Percentiles rank a stretch among this genome's conserved stretches.
phyloP scores from a whole-genome alignment of 2,888 invertebrate species.

The Eupithecia dodoneata region DNA sequence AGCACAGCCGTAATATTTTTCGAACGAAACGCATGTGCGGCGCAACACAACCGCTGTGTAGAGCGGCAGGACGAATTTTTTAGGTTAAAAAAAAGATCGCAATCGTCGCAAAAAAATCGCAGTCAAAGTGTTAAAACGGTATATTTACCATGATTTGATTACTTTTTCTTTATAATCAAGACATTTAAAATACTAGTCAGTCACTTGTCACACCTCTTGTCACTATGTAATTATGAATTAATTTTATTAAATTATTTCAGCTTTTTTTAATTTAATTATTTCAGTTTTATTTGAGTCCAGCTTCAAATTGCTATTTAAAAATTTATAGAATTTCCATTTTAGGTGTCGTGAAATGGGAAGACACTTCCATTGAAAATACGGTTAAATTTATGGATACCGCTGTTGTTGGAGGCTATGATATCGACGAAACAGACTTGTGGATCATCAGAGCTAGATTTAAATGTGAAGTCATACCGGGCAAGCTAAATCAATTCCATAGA shows the following conservation, averaged over 20 bases:
- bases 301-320: background rate
- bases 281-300: background rate
- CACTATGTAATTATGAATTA: no score
- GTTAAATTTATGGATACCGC: slow-evolving; percentile 7
- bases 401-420: slow-evolving; percentile 28
- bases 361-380: background rate
- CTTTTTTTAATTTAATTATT: background rate
- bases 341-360: slow-evolving; percentile 25
- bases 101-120: no score
- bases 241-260: no score
- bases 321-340: background rate
- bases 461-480: slow-evolving; percentile 25
- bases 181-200: background rate
- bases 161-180: background rate
- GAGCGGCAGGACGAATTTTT: no score
- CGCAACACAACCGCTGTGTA: no score
- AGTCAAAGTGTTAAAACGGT: no score
- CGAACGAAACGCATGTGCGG: no score
- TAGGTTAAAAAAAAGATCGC: no score
- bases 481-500: slow-evolving; percentile 15
- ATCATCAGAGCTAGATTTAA: slow-evolving; percentile 25
- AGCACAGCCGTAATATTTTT: no score
- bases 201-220: background rate
- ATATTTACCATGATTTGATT: no score
- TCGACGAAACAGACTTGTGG: slow-evolving; percentile 30